phyloP scores from a whole-genome alignment of 2,888 invertebrate species.

The Pollenia angustigena region DNA sequence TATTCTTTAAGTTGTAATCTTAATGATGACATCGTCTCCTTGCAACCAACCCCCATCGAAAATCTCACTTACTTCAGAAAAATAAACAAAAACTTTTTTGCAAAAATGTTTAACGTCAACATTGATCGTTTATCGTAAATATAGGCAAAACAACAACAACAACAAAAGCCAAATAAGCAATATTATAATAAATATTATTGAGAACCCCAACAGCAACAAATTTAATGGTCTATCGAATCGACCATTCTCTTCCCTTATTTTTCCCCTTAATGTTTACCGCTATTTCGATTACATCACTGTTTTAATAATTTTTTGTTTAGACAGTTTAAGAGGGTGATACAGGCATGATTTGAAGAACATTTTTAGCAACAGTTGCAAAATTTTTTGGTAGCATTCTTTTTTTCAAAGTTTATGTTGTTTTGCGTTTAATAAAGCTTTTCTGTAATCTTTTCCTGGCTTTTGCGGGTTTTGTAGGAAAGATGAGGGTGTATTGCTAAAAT shows the following conservation, averaged over 20 bases:
- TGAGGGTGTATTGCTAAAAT: slow-evolving; percentile 45
- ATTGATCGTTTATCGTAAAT: slow-evolving; percentile 37
- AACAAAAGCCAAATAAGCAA: not conserved
- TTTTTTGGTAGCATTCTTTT: slow-evolving; percentile 20
- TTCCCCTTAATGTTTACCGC: slow-evolving; percentile 1
- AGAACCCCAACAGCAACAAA: slow-evolving; percentile 56
- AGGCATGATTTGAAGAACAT: not conserved
- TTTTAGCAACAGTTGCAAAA: slow-evolving; percentile 65
- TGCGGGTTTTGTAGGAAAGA: not conserved
- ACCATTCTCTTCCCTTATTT: not conserved
- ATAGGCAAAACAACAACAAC: not conserved
- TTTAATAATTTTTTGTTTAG: slow-evolving; percentile 23
- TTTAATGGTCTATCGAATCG: slow-evolving; percentile 49
- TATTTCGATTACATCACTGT: slow-evolving; percentile 50
- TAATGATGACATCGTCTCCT: slow-evolving; percentile 50
- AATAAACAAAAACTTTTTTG: not conserved
- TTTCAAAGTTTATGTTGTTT: slow-evolving; percentile 24
- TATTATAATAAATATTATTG: slow-evolving; percentile 29
- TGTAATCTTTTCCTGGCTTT: not conserved
- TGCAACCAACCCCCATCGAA: not conserved
- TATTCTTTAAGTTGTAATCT: slow-evolving; percentile 53
- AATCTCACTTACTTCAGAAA: not conserved
- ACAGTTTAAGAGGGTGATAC: not conserved
- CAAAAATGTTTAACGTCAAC: slow-evolving; percentile 1
- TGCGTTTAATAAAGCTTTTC: not conserved